Percentiles rank a stretch among this genome's conserved stretches.
Conservation (phyloP, 2,113 vertebrate species). For the Monopterus albus region DNA sequence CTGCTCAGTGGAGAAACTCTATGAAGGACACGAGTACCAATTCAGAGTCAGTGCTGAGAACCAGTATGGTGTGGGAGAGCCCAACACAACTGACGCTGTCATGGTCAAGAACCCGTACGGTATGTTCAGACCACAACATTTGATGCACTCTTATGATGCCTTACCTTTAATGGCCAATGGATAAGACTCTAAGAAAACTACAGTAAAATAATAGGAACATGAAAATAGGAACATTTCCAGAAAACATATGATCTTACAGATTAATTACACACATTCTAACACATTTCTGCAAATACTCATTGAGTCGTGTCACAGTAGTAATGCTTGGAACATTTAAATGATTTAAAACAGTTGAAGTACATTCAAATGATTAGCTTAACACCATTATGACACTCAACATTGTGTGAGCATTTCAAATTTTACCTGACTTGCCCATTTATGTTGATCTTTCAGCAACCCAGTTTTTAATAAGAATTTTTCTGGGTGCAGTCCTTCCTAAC, state of each 20-base stretch:
- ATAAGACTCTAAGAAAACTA: not conserved
- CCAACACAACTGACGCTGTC: slow-evolving; percentile 87
- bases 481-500: not conserved
- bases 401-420: not conserved
- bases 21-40: slow-evolving; percentile 97
- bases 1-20: slow-evolving; percentile 95
- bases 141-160: no score
- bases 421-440: no score
- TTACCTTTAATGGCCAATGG: not conserved
- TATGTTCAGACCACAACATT: slow-evolving; percentile 59
- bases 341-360: no score
- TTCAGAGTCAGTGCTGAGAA: slow-evolving; percentile 98
- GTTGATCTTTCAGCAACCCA: not conserved
- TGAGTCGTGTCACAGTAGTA: no score
- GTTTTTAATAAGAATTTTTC: not conserved
- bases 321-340: no score
- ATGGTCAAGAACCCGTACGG: slow-evolving; percentile 96
- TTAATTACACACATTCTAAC: no score
- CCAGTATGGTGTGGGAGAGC: slow-evolving; percentile 95
- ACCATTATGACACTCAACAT: no score
- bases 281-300: no score
- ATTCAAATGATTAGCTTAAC: no score
- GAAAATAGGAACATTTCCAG: no score
- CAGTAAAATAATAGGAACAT: no score
- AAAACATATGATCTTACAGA: no score